Evolutionary conservation across 2,888 invertebrate species (phyloP), one percentile per base, ranked within the genome.

Genomic region (Dynastes tityus): DNA sequence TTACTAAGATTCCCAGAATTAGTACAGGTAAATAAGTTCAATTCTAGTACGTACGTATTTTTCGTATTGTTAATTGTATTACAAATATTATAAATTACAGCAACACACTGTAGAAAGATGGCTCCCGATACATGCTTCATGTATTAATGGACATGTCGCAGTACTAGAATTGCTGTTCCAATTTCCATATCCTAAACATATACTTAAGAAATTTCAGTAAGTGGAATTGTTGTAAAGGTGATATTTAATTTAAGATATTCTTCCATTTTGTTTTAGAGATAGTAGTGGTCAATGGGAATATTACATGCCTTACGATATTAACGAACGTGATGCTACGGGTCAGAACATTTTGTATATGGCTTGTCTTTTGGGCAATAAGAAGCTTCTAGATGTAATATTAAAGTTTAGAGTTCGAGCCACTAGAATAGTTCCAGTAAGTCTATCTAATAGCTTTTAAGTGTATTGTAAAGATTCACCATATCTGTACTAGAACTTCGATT

Each of bases 311-410:
- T 97, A 98, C 87, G 98, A 98, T 89, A 92, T 98, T 70, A 99
- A 99, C 89, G 94, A 95, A 64, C 92, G 94, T 82, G 97, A 97
- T 89, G 96, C 95, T 2, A 95, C 95, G 40, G 97, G 96, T 0
- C 97, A 98, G 89, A 98, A 95, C 80, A 94, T 97, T 76, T 90
- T 99, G 11, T 98, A 98, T 89, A 93, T 97, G 80, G 96, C 98
- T 11, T 95, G 97, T 87, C 92, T 95, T 79, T 91, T 96, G 77
- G 97, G 96, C 27, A 96, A 96, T 88, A 90, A 92, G 79, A 92
- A 94, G 79, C 91, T 97, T 73, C 93, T 96, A 0, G 94, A 95
- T 81, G 91, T 94, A 8, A 90, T 98, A 80, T 90, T 97, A 29
- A 93, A 93, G 85, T 94, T 94, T 88, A 91, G 91, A 85, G 91